Conservation (phyloP, 2,888 invertebrate genomes). For the Cheilosia grossa region DNA sequence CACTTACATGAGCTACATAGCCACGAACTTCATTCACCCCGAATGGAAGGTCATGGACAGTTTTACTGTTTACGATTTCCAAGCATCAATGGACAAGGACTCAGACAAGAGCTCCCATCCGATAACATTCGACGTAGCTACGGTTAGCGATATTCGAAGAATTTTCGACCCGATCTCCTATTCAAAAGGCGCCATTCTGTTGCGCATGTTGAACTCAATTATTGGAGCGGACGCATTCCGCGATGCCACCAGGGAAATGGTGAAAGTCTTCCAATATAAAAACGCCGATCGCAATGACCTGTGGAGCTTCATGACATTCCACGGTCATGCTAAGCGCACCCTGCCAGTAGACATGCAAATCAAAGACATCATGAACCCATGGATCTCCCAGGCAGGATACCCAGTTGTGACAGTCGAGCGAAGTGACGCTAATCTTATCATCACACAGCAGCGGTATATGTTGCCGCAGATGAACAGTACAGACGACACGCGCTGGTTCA, state of each 20-base stretch:
- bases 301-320: conserved; percentile 87
- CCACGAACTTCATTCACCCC: conserved; percentile 84
- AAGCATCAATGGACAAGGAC: conserved; percentile 86
- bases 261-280: conserved; percentile 84
- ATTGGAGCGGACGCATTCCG: conserved; percentile 86
- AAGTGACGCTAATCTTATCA: conserved; percentile 79
- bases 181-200: conserved; percentile 88
- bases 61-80: conserved; percentile 85
- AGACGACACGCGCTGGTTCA: conserved; percentile 81
- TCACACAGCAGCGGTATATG: conserved; percentile 81
- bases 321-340: conserved; percentile 83
- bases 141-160: conserved; percentile 86
- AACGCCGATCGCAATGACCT: conserved; percentile 87
- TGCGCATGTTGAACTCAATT: conserved; percentile 89
- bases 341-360: conserved; percentile 83
- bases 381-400: conserved; percentile 88
- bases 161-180: conserved; percentile 90
- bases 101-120: conserved; percentile 87
- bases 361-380: conserved; percentile 87
- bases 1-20: conserved; percentile 84
- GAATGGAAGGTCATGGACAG: conserved; percentile 86
- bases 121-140: conserved; percentile 86
- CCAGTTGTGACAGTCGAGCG: conserved; percentile 86
- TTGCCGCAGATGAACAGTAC: conserved; percentile 79
- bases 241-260: conserved; percentile 84